These are phyloP conservation scores for Bubo scandiacus DNA, from an alignment of 2,113 vertebrate genomes.

Conservation along the genomic window DNA sequence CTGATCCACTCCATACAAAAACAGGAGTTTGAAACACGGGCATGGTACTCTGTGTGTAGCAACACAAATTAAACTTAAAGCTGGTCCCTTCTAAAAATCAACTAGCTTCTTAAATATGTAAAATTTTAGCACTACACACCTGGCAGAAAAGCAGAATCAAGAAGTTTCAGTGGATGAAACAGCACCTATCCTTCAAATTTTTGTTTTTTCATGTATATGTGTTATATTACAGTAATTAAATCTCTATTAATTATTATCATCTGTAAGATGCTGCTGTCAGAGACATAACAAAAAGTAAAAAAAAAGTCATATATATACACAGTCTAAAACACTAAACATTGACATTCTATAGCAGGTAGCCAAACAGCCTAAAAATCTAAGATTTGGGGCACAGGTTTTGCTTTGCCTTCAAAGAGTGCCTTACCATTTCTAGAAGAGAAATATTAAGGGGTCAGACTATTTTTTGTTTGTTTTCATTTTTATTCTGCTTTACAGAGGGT, in stretches of 20 bases:
- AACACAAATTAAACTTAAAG: not conserved
- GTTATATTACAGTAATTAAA: not conserved
- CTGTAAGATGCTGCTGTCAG: not conserved
- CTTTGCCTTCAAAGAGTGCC: not conserved
- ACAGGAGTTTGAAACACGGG: fast-evolving
- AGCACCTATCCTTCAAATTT: not conserved
- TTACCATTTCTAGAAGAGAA: not conserved
- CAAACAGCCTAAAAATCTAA: not conserved
- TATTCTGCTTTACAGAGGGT: not conserved
- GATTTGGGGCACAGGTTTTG: not conserved
- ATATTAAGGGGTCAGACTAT: not conserved
- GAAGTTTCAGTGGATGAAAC: not conserved
- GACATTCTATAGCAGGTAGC: not conserved
- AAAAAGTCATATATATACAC: not conserved
- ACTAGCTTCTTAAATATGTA: not conserved
- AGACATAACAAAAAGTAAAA: not conserved
- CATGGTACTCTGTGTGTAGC: not conserved
- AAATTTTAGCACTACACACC: not conserved
- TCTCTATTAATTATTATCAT: not conserved
- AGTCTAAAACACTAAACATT: not conserved
- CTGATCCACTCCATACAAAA: not conserved
- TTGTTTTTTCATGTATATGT: not conserved
- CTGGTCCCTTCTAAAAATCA: not conserved
- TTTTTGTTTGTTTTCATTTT: not conserved
- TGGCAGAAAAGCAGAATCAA: not conserved